These are phyloP conservation scores for Drosophila macrospina DNA, from an alignment of 2,888 invertebrate species.

Conservation along the genomic window DNA sequence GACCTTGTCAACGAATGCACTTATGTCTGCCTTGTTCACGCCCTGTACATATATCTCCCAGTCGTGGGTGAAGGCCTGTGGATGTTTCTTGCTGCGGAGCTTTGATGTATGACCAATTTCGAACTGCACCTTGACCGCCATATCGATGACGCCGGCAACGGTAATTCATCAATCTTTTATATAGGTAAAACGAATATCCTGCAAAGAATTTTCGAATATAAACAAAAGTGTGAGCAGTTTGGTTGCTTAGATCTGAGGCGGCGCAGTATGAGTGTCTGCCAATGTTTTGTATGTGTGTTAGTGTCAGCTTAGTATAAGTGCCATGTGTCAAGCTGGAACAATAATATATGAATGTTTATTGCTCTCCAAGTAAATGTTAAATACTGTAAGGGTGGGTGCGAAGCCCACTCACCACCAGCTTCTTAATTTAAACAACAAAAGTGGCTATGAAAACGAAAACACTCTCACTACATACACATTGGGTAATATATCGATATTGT, in stretches of 20 bases:
- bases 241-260: constrained; percentile 39
- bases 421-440: constrained; percentile 47
- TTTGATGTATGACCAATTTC: constrained; percentile 97
- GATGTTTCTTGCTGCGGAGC: constrained; percentile 91
- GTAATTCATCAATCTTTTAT: constrained; percentile 42
- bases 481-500: constrained; percentile 54
- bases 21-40: constrained; percentile 93
- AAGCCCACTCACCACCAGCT: constrained; percentile 13
- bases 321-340: constrained; percentile 19
- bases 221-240: constrained; percentile 38
- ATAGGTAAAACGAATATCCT: constrained; percentile 22
- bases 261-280: constrained; percentile 45
- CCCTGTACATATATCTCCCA: constrained; percentile 98
- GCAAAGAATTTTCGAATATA: constrained; percentile 41
- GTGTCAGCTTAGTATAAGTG: constrained; percentile 12
- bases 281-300: constrained; percentile 30
- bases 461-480: constrained; percentile 64
- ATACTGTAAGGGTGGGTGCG: neutral
- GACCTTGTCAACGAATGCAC: constrained; percentile 96
- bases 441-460: constrained; percentile 56
- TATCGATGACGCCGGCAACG: constrained; percentile 71
- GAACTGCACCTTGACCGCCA: constrained; percentile 92
- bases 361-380: neutral
- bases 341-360: constrained; percentile 13
- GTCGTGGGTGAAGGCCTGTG: constrained; percentile 97